These are phyloP conservation scores for Philaenus spumarius DNA, from an alignment of 1,140 invertebrate species.

Conservation along the genomic window DNA sequence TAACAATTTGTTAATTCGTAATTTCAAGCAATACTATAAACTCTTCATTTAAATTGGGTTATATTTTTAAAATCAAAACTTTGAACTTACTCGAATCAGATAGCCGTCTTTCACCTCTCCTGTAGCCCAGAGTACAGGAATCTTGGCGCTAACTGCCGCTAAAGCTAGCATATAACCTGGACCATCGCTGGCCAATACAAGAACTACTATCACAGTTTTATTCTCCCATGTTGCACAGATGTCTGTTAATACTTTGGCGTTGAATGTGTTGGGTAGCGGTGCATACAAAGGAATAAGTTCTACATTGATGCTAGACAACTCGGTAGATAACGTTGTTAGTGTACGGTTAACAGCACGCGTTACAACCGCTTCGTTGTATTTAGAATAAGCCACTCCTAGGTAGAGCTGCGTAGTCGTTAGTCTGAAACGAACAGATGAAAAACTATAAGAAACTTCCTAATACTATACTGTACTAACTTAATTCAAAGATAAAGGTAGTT, in stretches of 20 bases:
- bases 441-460: too few species aligned
- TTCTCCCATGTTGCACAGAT: constrained; percentile 3
- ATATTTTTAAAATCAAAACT: too few species aligned
- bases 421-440: too few species aligned
- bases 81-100: constrained; percentile 13
- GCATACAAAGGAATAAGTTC: neutral
- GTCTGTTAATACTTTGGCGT: neutral
- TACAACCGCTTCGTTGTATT: constrained; percentile 5
- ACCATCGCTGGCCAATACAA: constrained; percentile 16
- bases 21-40: too few species aligned
- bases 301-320: constrained; percentile 4
- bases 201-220: constrained; percentile 16
- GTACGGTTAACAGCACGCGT: constrained; percentile 16
- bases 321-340: constrained; percentile 2
- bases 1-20: too few species aligned
- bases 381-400: constrained; percentile 15
- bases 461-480: too few species aligned
- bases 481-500: too few species aligned
- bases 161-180: constrained; percentile 11
- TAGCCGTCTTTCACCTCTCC: constrained; percentile 12
- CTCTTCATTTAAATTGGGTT: too few species aligned
- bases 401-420: neutral
- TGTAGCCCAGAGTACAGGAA: constrained; percentile 22
- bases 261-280: neutral
- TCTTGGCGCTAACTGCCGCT: constrained; percentile 10